Base-by-base conservation (phyloP, 2,797 vertebrate genomes). In the Myotis pilosus region DNA sequence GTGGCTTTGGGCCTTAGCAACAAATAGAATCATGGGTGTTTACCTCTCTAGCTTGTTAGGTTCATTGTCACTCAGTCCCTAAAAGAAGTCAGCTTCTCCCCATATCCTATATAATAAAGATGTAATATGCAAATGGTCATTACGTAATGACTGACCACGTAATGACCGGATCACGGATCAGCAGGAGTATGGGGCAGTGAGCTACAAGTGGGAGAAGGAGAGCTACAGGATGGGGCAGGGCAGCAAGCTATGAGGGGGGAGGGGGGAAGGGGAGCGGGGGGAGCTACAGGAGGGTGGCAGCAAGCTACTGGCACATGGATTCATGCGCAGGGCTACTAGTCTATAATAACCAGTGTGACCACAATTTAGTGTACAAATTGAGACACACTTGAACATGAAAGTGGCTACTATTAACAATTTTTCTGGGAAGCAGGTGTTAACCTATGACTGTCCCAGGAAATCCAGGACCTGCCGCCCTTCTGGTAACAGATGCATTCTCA, bases 391-490 rank as follows among this genome's bases (percentile, higher is more conserved):
- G 41, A 72, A 92, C 36, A 30, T 66, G 41, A 83, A 92, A 95
- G 55, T 84, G 23, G 28, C 17, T 41, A 83, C 36, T 55, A 25
- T 49, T 53, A 87, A 44, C 53, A 44, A 16, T 64, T 88, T 94
- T 91, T 69, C 84, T 86, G 76, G 36, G 36, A 87, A 90, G 49
- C 8, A 75, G 60, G 71, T 66, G 38, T 79, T 94, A 71, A 78
- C 53, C 8, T 81, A 84, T n/a, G 49, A 68, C 86, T 25, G 60
- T 87, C 78, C 13, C 57, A 92, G 49, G 78, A 91, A 64, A 87
- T 13, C 16, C 23, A 74, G 41, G 19, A 51, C n/a, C 76, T 78
- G 25, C 69, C 30, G 47, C 2, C 47, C 41, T 89, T 72, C 87
- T 90, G 60, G 6, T 41, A 72, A 95, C 71, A 93, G 57, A 88